Evolutionary conservation across 2,113 vertebrate species (phyloP).

Genomic region (Psettodes erumei): DNA sequence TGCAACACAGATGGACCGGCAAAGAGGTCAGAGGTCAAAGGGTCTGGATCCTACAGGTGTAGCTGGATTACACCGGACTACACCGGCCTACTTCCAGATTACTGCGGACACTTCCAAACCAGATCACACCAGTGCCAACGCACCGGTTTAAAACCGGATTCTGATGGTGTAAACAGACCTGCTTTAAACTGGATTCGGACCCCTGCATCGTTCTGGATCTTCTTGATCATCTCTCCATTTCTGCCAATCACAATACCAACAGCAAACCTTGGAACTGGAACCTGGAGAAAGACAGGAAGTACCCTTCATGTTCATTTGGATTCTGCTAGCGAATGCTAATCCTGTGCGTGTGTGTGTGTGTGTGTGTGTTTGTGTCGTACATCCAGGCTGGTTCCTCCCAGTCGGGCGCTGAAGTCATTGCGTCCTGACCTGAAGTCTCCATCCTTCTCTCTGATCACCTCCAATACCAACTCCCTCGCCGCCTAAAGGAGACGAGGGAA

Average conservation of each 20-base stretch:
- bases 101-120: no score
- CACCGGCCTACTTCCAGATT: background rate
- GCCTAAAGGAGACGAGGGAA: slow-evolving; percentile 80
- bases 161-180: slow-evolving; percentile 80
- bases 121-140: background rate
- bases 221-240: slow-evolving; percentile 97
- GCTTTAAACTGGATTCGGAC: slow-evolving; percentile 97
- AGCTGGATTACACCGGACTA: background rate
- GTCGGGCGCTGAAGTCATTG: slow-evolving; percentile 88
- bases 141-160: background rate
- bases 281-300: slow-evolving; percentile 75
- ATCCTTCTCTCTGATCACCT: slow-evolving; percentile 96
- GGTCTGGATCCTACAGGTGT: background rate
- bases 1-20: slow-evolving; percentile 41
- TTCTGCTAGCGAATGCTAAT: background rate
- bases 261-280: slow-evolving; percentile 93
- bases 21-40: slow-evolving; percentile 1
- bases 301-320: background rate
- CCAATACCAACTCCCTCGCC: slow-evolving; percentile 92
- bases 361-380: slow-evolving; percentile 72
- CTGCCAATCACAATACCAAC: slow-evolving; percentile 96
- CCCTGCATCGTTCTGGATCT: slow-evolving; percentile 95
- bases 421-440: slow-evolving; percentile 90
- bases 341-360: background rate
- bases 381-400: slow-evolving; percentile 91